Evolutionary conservation across 2,797 vertebrate species (phyloP).

Genomic region (Artibeus lituratus): DNA sequence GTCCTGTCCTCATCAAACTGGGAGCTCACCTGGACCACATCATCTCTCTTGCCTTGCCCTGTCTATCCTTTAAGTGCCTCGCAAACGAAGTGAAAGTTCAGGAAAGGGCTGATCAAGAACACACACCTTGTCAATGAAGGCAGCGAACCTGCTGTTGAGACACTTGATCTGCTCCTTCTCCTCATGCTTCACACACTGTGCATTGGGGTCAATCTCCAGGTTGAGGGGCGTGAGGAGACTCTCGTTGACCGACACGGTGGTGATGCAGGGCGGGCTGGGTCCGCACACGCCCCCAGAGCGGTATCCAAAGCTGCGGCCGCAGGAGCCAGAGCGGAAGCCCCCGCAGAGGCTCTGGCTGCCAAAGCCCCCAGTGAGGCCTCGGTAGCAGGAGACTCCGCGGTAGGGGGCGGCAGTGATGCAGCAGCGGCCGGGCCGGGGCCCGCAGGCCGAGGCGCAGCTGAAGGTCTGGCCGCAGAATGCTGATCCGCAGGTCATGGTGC

Average conservation of each 20-base stretch:
- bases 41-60: not conserved
- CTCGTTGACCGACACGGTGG: constrained; percentile 46
- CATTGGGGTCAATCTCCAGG: constrained; percentile 55
- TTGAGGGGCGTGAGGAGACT: constrained; percentile 39
- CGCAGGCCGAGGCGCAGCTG: constrained; percentile 55
- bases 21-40: not conserved
- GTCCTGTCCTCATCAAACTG: not conserved
- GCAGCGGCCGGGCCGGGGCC: constrained; percentile 70
- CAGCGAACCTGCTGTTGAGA: constrained; percentile 76
- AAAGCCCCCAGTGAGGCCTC: constrained; percentile 37
- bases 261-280: constrained; percentile 57
- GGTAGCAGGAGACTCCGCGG: constrained; percentile 61
- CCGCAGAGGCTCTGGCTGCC: constrained; percentile 56
- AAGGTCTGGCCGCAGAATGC: constrained; percentile 19
- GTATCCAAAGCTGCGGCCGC: constrained; percentile 28
- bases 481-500: constrained; percentile 69
- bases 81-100: not conserved
- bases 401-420: constrained; percentile 42
- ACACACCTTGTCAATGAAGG: constrained; percentile 90
- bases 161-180: constrained; percentile 88
- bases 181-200: constrained; percentile 57
- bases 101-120: not conserved
- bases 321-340: not conserved
- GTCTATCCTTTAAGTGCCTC: accelerated
- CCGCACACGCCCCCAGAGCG: not conserved